Percentiles rank a stretch among this genome's conserved stretches.
Conservation (phyloP, 2,113 vertebrate species). For the Poicephalus gulielmi region DNA sequence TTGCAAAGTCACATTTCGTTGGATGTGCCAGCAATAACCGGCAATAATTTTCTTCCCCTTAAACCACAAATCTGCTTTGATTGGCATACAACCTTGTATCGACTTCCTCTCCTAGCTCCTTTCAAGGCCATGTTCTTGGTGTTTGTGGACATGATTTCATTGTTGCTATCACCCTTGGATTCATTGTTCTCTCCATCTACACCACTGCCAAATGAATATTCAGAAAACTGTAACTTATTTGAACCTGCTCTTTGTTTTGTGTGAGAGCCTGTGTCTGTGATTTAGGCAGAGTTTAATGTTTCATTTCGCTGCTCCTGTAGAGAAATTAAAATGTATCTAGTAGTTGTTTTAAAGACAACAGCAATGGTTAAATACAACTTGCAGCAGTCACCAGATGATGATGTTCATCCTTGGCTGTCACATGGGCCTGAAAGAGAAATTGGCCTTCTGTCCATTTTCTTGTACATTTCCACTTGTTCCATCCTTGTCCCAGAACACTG, state of each 20-base stretch:
- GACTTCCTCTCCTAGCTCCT: background rate
- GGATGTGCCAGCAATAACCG: background rate
- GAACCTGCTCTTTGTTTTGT: background rate
- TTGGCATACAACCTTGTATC: background rate
- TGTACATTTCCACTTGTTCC: background rate
- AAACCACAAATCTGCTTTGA: background rate
- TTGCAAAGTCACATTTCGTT: background rate
- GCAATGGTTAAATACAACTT: background rate
- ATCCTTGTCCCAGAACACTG: background rate
- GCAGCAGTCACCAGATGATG: background rate
- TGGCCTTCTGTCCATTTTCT: background rate
- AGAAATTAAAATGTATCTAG: background rate
- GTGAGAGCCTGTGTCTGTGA: background rate
- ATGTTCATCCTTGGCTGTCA: background rate
- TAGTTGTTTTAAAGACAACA: background rate
- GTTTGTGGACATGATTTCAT: background rate
- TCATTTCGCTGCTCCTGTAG: background rate
- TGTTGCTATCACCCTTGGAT: background rate
- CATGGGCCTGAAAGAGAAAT: background rate
- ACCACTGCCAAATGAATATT: background rate
- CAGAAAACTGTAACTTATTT: background rate
- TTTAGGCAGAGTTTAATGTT: background rate
- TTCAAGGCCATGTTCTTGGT: background rate
- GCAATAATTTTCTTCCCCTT: background rate
- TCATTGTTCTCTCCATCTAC: background rate